A percentile compares a stretch with the other conserved stretches of the same genome.
These are phyloP conservation scores for Zonitis immaculata DNA, from an alignment of 2,888 invertebrate species.

Conservation along the genomic window DNA sequence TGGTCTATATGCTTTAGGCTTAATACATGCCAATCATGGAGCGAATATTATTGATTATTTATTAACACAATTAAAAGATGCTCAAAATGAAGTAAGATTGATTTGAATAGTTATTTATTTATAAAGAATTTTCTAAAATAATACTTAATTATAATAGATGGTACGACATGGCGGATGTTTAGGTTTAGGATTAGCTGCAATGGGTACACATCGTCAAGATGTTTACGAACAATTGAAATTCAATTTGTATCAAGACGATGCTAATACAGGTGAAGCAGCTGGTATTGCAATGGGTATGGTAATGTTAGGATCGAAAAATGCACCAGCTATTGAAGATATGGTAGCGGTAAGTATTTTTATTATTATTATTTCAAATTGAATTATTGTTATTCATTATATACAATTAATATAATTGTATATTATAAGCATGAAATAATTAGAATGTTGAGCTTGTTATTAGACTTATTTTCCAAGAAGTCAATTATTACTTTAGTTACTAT, in stretches of 20 bases:
- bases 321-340: constrained; percentile 89
- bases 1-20: constrained; percentile 89
- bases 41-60: constrained; percentile 94
- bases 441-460: no score
- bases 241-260: constrained; percentile 97
- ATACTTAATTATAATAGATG: constrained; percentile 55
- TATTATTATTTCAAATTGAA: no score
- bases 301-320: constrained; percentile 93
- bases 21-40: constrained; percentile 99
- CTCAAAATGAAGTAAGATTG: constrained; percentile 78
- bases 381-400: no score
- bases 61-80: constrained; percentile 90
- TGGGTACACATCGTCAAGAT: constrained; percentile 95
- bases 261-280: constrained; percentile 97
- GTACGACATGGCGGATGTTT: constrained; percentile 97
- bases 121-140: background rate
- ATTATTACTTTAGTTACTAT: background rate
- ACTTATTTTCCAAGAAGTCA: background rate
- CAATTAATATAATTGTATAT: no score
- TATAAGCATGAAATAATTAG: no score
- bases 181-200: constrained; percentile 94
- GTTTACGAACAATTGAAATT: constrained; percentile 96
- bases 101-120: background rate
- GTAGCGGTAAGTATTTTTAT: constrained; percentile 61
- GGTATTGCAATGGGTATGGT: constrained; percentile 99